Evolutionary conservation across 2,797 vertebrate genomes (phyloP).

Genomic region (Momotus momota): DNA sequence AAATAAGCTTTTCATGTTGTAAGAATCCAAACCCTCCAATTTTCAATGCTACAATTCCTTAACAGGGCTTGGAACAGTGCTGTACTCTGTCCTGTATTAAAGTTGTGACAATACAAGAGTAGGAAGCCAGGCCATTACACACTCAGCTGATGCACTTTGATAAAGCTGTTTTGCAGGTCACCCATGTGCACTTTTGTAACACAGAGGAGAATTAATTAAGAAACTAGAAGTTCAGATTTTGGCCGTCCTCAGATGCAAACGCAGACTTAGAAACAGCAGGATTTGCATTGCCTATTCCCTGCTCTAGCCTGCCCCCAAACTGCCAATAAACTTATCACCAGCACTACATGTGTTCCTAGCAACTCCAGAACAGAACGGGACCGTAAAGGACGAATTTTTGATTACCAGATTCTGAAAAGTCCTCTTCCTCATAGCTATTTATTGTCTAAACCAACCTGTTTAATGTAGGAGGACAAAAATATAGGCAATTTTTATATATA

Average conservation of each 20-base stretch:
- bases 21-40: neutral
- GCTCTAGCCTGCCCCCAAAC: neutral
- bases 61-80: neutral
- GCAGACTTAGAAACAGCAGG: neutral
- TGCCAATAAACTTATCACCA: neutral
- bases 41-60: neutral
- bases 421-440: neutral
- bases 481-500: neutral
- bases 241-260: neutral
- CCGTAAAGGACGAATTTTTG: neutral
- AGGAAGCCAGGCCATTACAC: neutral
- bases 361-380: neutral
- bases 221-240: neutral
- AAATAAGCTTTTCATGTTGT: neutral
- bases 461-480: neutral
- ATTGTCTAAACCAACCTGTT: neutral
- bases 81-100: neutral
- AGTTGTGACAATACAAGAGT: neutral
- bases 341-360: neutral
- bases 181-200: neutral
- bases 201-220: conserved; percentile 1
- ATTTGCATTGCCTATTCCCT: neutral
- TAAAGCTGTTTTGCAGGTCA: conserved; percentile 24
- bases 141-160: conserved; percentile 8
- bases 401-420: neutral